A percentile compares a stretch with the other conserved stretches of the same genome.
phyloP scores from a whole-genome alignment of 1,140 invertebrate genomes.

The Calephelis nemesis region DNA sequence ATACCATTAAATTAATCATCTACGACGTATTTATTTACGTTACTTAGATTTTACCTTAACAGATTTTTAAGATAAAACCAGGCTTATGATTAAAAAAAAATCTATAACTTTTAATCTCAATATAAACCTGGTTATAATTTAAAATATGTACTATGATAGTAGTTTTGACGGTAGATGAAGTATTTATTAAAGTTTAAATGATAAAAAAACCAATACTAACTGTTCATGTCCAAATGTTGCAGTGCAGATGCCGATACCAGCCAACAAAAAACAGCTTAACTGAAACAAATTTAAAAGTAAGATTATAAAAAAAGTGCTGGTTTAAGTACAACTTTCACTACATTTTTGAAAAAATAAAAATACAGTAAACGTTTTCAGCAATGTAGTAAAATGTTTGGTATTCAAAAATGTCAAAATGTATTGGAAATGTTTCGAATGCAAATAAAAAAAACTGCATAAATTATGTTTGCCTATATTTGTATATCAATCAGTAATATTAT shows the following conservation, averaged over 20 bases:
- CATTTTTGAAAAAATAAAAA: no score
- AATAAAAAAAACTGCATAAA: no score
- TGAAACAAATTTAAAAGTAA: slow-evolving; percentile 49
- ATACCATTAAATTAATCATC: no score
- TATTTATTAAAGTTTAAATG: no score
- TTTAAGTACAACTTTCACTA: no score
- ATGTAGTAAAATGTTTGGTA: no score
- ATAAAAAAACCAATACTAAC: slow-evolving; percentile 53
- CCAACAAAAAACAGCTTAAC: slow-evolving; percentile 67
- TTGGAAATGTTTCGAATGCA: no score
- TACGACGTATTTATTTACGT: not conserved
- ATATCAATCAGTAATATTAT: not conserved
- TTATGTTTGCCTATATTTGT: not conserved
- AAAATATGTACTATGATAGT: not conserved
- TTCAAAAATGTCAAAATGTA: no score
- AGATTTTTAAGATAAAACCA: not conserved
- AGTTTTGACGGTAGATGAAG: no score
- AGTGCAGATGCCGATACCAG: slow-evolving; percentile 65
- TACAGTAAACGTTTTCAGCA: no score
- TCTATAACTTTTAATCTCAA: no score
- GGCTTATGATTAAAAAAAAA: not conserved
- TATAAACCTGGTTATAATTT: not conserved
- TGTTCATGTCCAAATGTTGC: slow-evolving; percentile 75
- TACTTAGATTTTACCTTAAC: not conserved
- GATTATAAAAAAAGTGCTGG: no score